Base-by-base conservation (phyloP, 2,797 vertebrate species). In the Rhadinocentrus ornatus region DNA sequence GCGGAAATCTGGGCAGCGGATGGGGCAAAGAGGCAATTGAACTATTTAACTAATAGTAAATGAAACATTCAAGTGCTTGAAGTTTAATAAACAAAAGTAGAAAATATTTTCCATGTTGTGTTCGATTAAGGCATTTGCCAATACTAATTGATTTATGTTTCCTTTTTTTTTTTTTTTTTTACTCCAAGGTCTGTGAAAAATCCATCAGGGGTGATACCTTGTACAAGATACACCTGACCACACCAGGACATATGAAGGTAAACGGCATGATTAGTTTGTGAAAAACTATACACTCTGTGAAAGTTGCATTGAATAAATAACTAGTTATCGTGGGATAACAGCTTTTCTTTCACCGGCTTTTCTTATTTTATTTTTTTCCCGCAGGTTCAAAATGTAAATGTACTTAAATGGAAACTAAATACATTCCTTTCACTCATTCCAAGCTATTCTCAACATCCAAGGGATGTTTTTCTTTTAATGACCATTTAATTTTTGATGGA, bases 151-250 rank as follows among this genome's bases (percentile, higher is more conserved):
- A 22, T 61, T 7, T 34, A 2, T 35, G 26, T 46, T 48, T 59
- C 69, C 7, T 52, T 73, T 20, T 81, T 79, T 35, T 22, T 46
- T 48, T 59, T 71, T 10, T 52, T 73, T 20, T 81, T 79, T 29
- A 13, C 57, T 69, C 56, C 29, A 81, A 95, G 95, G 61, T 93
- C 16, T 95, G 95, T 85, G 84, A 93, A 1, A 93, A 93, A 85
- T 92, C 90, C 70, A 89, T 95, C 50, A 86, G 88, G 35, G 93
- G 93, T 4, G 90, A 93, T 0, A 93, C 89, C 1, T 86, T 93
- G 73, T 95, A 91, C 81, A 95, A 94, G 85, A 92, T 95, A 70
- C 95, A 95, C 68, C 68, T 93, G 86, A 95, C 94, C 1, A 89
- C 93, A 16, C 50, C 74, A 18, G 91, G 89, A 57, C 95, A 95